Evolutionary conservation across 2,888 invertebrate species (phyloP), one percentile per base, ranked within the genome.

Genomic region (Lepidonotus clava): DNA sequence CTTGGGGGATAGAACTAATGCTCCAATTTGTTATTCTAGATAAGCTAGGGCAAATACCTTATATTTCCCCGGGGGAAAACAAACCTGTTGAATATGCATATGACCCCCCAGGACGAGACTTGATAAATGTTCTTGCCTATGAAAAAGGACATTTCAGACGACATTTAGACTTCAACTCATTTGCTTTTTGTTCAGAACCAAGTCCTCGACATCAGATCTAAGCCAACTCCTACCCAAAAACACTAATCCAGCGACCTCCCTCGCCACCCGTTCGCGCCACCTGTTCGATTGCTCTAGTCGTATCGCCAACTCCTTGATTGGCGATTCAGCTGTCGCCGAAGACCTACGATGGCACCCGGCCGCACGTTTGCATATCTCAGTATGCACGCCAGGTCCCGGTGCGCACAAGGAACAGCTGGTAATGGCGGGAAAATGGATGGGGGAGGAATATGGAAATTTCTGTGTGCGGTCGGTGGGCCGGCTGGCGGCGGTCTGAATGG

Each of bases 21-120:
- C 11, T 18, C 71, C 38, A 18, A 32, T 71, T 71, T 14, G 36
- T 71, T 71, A 71, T 71, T 71, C 71, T 21, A 34, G 71, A 71
- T 71, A 71, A 71, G 71, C 34, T 18, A 38, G 38, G 36, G 38
- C 38, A 36, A 71, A 71, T 71, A 71, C 36, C 71, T 36, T 71
- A 5, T 21, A 38, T 71, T 71, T 1, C 5, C 18, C 14, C 5
- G 36, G 18, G 14, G 18, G 38, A 71, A 71, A 71, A 71, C 38
- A 36, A 56, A 56, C 0, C 71, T 61, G 71, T 71, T 71, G 71
- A 32, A 71, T 71, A 71, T 71, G 71, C 21, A 71, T 71, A n/a
- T n/a, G n/a, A n/a, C n/a, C n/a, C n/a, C n/a, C n/a, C n/a, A n/a
- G n/a, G n/a, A n/a, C n/a, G n/a, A n/a, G n/a, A n/a, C n/a, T n/a